A percentile compares a stretch with the other conserved stretches of the same genome.
phyloP scores from a whole-genome alignment of 1,140 invertebrate genomes.

The Aporrectodea caliginosa region DNA sequence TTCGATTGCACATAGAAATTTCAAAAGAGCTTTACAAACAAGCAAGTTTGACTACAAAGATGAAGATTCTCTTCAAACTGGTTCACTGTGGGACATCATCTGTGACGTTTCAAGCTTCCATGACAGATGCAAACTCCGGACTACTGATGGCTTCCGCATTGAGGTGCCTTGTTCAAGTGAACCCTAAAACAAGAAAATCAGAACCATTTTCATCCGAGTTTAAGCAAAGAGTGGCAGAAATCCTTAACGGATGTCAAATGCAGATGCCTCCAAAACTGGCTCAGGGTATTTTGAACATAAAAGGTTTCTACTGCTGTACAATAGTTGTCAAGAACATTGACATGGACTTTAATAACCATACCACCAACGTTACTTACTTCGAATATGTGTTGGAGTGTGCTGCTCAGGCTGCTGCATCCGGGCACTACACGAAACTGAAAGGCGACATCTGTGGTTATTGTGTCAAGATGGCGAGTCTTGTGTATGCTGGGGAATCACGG shows the following conservation, averaged over 20 bases:
- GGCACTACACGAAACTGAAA: neutral
- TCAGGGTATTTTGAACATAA: too few species aligned
- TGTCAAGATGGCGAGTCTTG: neutral
- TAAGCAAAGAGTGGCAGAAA: neutral
- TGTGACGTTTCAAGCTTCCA: neutral
- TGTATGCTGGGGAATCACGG: neutral
- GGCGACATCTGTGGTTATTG: neutral
- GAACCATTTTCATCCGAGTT: neutral
- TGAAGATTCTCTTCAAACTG: neutral
- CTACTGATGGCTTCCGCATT: neutral
- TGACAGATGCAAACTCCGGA: neutral
- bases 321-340: neutral
- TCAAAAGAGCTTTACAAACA: neutral
- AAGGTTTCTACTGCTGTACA: neutral
- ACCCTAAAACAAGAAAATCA: neutral
- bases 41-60: neutral
- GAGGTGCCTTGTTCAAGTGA: neutral
- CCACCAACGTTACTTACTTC: neutral
- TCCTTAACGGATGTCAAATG: neutral
- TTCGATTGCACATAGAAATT: neutral
- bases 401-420: neutral
- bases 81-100: neutral
- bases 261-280: neutral
- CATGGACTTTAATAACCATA: neutral
- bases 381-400: neutral